Percentiles rank a stretch among this genome's conserved stretches.
These are phyloP conservation scores for Tragelaphus imberbis DNA, from an alignment of 2,113 vertebrate genomes.

Conservation along the genomic window DNA sequence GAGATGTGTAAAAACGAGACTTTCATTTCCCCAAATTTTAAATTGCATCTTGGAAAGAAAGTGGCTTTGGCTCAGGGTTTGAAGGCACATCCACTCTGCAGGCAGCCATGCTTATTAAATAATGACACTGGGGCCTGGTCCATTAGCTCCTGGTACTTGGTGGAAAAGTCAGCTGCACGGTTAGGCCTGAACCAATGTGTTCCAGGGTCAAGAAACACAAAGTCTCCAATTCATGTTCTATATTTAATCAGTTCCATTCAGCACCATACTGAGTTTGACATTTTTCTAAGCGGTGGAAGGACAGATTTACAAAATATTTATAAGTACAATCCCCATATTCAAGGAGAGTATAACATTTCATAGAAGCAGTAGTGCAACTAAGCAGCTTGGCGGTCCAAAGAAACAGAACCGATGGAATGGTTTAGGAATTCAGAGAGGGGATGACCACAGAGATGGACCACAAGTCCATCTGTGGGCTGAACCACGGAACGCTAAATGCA, in stretches of 20 bases:
- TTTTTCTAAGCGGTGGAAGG: background rate
- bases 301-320: background rate
- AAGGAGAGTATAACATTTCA: background rate
- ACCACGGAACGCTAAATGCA: background rate
- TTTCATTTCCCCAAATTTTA: background rate
- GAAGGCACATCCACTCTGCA: background rate
- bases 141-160: background rate
- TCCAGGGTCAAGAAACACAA: accelerated
- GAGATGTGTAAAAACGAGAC: background rate
- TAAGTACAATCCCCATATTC: background rate
- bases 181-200: background rate
- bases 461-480: accelerated
- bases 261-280: background rate
- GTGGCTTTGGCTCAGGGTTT: background rate
- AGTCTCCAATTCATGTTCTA: background rate
- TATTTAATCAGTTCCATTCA: background rate
- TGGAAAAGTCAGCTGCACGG: background rate
- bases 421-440: background rate
- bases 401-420: accelerated
- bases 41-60: background rate
- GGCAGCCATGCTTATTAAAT: background rate
- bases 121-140: background rate
- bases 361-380: background rate
- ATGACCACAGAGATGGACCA: background rate
- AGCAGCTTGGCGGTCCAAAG: background rate